These are phyloP conservation scores for Neoaliturus tenellus DNA, from an alignment of 2,888 invertebrate genomes.

Conservation along the genomic window DNA sequence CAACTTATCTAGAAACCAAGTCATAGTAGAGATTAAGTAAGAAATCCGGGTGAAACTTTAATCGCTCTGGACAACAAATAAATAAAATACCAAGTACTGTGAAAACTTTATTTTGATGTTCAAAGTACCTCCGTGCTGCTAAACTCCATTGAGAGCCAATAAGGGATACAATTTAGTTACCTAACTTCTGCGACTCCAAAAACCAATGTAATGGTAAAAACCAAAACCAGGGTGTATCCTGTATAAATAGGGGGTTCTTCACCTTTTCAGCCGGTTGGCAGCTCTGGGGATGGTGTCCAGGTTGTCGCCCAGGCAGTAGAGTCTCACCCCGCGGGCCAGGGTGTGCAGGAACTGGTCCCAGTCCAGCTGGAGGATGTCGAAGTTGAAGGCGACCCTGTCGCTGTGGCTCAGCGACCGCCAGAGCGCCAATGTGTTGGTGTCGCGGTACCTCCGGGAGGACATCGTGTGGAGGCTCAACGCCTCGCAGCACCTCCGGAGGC, in stretches of 20 bases:
- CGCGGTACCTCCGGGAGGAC: conserved; percentile 5
- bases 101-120: background rate
- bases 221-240: background rate
- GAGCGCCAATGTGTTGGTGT: conserved; percentile 13
- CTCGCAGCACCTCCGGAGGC: background rate
- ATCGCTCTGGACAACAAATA: too few species aligned
- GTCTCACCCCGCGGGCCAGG: conserved; percentile 83
- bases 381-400: conserved; percentile 81
- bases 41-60: too few species aligned
- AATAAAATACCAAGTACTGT: too few species aligned
- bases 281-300: conserved; percentile 79
- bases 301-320: conserved; percentile 88
- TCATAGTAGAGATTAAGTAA: too few species aligned
- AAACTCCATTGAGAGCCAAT: too few species aligned
- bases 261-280: conserved; percentile 5
- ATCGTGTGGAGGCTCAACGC: background rate
- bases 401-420: conserved; percentile 21
- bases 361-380: conserved; percentile 81
- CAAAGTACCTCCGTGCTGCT: too few species aligned
- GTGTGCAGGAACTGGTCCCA: conserved; percentile 85
- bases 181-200: background rate
- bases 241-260: too few species aligned
- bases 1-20: too few species aligned
- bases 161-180: background rate
- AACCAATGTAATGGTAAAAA: background rate